Evolutionary conservation across 2,113 vertebrate species (phyloP).

Genomic region (Lates calcarifer): DNA sequence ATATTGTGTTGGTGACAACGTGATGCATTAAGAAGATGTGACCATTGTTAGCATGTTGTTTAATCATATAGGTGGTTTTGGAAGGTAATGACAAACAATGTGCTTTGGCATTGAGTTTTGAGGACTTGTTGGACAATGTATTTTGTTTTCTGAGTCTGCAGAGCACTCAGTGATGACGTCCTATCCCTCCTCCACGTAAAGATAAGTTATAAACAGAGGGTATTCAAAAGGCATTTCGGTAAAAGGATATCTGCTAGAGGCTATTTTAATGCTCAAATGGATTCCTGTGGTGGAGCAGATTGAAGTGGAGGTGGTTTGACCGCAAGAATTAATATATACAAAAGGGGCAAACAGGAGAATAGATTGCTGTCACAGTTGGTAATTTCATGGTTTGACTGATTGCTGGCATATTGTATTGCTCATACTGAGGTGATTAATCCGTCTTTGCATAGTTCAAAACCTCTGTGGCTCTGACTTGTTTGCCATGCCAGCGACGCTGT

Average conservation of each 20-base stretch:
- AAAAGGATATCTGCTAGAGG: slow-evolving; percentile 54
- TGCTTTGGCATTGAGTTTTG: not conserved
- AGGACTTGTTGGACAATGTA: not conserved
- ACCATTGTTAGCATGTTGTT: not conserved
- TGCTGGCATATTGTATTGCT: slow-evolving; percentile 73
- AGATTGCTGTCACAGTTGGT: slow-evolving; percentile 77
- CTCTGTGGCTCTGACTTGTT: slow-evolving; percentile 74
- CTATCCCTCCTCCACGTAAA: slow-evolving; percentile 9
- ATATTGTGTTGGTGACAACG: not conserved
- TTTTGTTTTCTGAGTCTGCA: not conserved
- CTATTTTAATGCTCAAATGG: slow-evolving; percentile 69
- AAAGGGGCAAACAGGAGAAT: slow-evolving; percentile 69
- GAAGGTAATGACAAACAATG: not conserved
- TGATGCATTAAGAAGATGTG: not conserved
- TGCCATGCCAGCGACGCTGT: slow-evolving; percentile 67
- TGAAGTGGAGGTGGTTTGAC: slow-evolving; percentile 71
- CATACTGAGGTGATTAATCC: slow-evolving; percentile 80
- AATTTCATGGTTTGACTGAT: slow-evolving; percentile 78
- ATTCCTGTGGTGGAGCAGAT: slow-evolving; percentile 71
- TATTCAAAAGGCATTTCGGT: slow-evolving; percentile 47
- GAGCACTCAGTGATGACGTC: slow-evolving; percentile 10
- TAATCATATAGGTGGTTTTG: not conserved
- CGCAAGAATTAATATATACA: slow-evolving; percentile 70
- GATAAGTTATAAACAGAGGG: slow-evolving; percentile 29
- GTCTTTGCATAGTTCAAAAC: slow-evolving; percentile 78